phyloP scores from a whole-genome alignment of 2,797 vertebrate genomes.

The Artibeus jamaicensis region DNA sequence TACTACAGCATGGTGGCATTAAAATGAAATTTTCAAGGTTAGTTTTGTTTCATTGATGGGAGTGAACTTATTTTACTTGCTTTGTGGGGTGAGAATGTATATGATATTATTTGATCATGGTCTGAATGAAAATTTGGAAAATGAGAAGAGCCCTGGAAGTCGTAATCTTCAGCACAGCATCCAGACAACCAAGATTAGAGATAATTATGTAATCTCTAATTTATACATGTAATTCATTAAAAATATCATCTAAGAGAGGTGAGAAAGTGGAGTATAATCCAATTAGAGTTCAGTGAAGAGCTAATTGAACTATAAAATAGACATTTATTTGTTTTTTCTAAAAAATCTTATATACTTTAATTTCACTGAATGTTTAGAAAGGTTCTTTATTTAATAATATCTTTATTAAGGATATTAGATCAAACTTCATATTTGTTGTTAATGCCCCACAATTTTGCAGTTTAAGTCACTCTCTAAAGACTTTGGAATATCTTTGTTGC shows the following conservation, averaged over 20 bases:
- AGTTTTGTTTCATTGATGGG: not conserved
- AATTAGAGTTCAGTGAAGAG: conserved; percentile 42
- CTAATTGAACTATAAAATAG: conserved; percentile 45
- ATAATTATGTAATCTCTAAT: not conserved
- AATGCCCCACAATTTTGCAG: not conserved
- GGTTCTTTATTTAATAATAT: conserved; percentile 58
- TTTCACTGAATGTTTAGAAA: conserved; percentile 57
- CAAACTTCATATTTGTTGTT: conserved; percentile 12
- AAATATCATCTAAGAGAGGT: not conserved
- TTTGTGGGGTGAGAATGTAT: not conserved
- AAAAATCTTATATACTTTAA: conserved; percentile 59
- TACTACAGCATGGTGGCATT: not conserved
- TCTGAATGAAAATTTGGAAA: not conserved
- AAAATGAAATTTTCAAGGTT: not conserved
- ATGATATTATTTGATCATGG: not conserved
- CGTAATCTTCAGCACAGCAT: not conserved
- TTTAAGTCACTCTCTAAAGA: conserved; percentile 27
- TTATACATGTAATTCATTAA: not conserved
- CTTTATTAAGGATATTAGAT: conserved; percentile 60
- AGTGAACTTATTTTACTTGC: not conserved
- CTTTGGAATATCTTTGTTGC: not conserved
- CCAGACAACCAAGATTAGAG: not conserved
- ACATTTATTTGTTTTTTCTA: conserved; percentile 62
- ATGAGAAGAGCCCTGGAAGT: not conserved
- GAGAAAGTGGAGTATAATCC: not conserved